phyloP scores from a whole-genome alignment of 2,113 vertebrate species.

The Heterocephalus glaber region DNA sequence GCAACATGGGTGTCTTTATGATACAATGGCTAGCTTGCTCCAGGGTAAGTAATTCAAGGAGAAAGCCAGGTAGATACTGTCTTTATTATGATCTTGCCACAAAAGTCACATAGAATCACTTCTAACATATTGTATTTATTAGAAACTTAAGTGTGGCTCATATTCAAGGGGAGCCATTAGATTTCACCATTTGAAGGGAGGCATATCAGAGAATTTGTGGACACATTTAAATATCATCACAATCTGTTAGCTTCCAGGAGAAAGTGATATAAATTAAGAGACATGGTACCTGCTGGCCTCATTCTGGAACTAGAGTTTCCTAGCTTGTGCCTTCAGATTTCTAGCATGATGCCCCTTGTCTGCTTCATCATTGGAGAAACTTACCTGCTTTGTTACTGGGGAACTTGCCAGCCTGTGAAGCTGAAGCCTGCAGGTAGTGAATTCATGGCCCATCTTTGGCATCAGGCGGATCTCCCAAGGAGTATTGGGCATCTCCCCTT shows the following conservation, averaged over 20 bases:
- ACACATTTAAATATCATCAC: conserved; percentile 13
- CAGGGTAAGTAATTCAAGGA: background rate
- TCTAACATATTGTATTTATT: background rate
- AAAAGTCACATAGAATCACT: background rate
- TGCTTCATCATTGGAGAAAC: background rate
- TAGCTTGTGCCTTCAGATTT: background rate
- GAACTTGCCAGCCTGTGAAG: background rate
- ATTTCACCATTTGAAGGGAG: conserved; percentile 12
- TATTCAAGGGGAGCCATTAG: background rate
- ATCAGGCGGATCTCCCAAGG: background rate
- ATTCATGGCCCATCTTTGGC: background rate
- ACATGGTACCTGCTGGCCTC: background rate
- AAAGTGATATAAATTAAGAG: background rate
- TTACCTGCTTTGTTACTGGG: background rate
- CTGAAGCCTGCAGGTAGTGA: background rate
- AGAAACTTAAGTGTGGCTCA: background rate
- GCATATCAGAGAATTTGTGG: background rate
- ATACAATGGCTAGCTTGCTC: background rate
- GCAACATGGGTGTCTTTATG: background rate
- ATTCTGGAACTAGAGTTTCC: background rate
- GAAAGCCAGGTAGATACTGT: background rate
- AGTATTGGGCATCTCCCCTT: background rate
- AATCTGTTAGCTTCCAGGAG: background rate
- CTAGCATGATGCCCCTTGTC: background rate
- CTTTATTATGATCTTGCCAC: background rate